These are phyloP conservation scores for Glomeris maerens DNA, from an alignment of 1,140 invertebrate species.

Conservation along the genomic window DNA sequence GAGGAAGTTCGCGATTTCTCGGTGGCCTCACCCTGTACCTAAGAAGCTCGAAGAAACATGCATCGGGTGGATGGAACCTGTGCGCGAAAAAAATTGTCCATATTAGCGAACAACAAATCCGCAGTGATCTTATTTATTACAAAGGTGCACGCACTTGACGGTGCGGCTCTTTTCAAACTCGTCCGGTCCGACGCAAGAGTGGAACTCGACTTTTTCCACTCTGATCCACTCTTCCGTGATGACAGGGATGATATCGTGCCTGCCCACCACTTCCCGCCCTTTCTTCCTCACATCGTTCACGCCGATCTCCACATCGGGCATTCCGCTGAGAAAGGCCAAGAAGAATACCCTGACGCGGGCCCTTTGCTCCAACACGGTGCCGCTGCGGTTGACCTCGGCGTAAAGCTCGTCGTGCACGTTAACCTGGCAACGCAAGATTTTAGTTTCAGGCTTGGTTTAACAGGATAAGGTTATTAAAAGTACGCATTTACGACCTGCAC, in stretches of 20 bases:
- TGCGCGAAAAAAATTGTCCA: conserved; percentile 2
- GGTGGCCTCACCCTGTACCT: conserved; percentile 90
- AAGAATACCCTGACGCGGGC: conserved; percentile 90
- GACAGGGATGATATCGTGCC: conserved; percentile 98
- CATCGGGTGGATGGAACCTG: conserved; percentile 95
- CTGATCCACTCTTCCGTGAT: conserved; percentile 99
- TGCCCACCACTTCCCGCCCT: conserved; percentile 95
- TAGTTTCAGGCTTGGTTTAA: too few relatives aligned
- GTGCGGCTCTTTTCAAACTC: conserved; percentile 81
- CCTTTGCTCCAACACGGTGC: conserved; percentile 76
- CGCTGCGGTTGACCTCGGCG: conserved; percentile 78
- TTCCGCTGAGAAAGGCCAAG: conserved; percentile 63
- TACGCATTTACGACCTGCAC: too few relatives aligned
- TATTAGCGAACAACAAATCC: neutral
- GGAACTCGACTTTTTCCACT: conserved; percentile 86
- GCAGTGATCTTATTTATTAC: conserved; percentile 2
- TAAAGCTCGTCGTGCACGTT: conserved; percentile 92
- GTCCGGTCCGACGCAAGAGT: conserved; percentile 79
- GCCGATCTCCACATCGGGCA: conserved; percentile 49
- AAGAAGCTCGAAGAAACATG: conserved; percentile 93
- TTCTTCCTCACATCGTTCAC: conserved; percentile 92
- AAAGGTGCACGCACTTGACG: conserved; percentile 51
- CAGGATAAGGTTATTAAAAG: too few relatives aligned
- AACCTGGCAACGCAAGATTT: too few relatives aligned
- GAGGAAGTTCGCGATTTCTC: conserved; percentile 88